Base-by-base conservation (phyloP, 2,888 invertebrate species). In the Dolichopus griseipennis region DNA sequence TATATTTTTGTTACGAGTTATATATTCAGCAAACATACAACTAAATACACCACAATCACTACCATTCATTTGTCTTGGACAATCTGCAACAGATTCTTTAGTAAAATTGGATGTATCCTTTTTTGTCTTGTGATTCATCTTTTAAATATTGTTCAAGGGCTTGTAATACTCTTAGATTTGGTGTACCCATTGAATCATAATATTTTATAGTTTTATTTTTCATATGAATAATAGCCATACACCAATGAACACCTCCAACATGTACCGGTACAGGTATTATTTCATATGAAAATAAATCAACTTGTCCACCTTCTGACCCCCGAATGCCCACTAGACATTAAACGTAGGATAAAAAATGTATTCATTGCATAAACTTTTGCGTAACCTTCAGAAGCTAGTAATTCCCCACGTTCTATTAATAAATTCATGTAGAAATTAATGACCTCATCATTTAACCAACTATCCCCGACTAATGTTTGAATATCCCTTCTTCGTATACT, bases 1-100 rank as follows among this genome's bases (percentile, higher is more conserved):
- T 73, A 95, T 88, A 64, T 86, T 83, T 12, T 89, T 89, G 77
- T 88, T 85, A 65, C 96, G 86, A 0, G 90, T 84, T 41, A 92
- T 82, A 82, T 92, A 97, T 81, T 99, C 98, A 0, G 97, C 98
- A 83, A 93, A 97, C 78, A 95, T 96, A 81, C 97, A 97, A 27
- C 96, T 87, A 81, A 99, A 99, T 83, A 99, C 93, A 9, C 98
- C 98, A 80, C 98, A 99, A 82, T 99, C 98, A 78, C 93, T 93
- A 68, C 97, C 95, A 82, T 98, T 98, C 88, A 91, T 91, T 80
- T 98, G 97, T 74, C 92, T 92, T 0, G 99, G 98, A 74, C 96
- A 93, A 77, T 93, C 86, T 76, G 85, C 85, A 0, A 89, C 85
- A 74, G 86, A 87, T 72, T 88, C 87, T 1, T 88, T 82, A 43